Conservation (phyloP, 1,140 invertebrate genomes). For the Apis cerana region DNA sequence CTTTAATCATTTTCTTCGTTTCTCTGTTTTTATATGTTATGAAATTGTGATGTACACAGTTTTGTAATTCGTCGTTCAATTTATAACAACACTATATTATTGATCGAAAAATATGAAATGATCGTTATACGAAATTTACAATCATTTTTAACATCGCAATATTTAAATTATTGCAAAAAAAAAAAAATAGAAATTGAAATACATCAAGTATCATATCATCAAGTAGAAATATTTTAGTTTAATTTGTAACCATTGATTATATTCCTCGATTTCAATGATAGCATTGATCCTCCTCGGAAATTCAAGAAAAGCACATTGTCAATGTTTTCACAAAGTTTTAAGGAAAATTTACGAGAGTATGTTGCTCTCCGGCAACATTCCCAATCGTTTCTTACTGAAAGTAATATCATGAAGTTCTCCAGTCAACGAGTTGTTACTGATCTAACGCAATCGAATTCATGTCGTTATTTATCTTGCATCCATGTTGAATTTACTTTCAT, state of each 20-base stretch:
- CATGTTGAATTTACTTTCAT: too few relatives aligned
- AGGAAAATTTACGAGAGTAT: neutral
- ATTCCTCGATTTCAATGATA: neutral
- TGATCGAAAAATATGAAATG: too few relatives aligned
- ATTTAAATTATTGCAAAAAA: neutral
- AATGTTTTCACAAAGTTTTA: neutral
- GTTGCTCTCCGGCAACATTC: neutral
- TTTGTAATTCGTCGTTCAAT: too few relatives aligned
- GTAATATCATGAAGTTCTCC: neutral
- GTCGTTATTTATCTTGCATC: too few relatives aligned
- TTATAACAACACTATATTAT: too few relatives aligned
- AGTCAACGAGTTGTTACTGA: neutral
- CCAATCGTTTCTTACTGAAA: neutral
- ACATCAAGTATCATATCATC: too few relatives aligned
- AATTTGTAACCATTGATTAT: conserved; percentile 1
- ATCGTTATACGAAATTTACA: neutral
- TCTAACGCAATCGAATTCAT: neutral
- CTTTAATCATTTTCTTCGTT: too few relatives aligned
- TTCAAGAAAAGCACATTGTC: neutral
- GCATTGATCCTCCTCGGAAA: neutral
- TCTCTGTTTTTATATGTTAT: too few relatives aligned
- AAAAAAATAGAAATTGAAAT: too few relatives aligned
- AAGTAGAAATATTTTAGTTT: neutral
- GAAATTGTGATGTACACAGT: too few relatives aligned
- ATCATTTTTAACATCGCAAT: too few relatives aligned